These are phyloP conservation scores for Andrena camellia DNA, from an alignment of 2,888 invertebrate genomes.

Conservation along the genomic window DNA sequence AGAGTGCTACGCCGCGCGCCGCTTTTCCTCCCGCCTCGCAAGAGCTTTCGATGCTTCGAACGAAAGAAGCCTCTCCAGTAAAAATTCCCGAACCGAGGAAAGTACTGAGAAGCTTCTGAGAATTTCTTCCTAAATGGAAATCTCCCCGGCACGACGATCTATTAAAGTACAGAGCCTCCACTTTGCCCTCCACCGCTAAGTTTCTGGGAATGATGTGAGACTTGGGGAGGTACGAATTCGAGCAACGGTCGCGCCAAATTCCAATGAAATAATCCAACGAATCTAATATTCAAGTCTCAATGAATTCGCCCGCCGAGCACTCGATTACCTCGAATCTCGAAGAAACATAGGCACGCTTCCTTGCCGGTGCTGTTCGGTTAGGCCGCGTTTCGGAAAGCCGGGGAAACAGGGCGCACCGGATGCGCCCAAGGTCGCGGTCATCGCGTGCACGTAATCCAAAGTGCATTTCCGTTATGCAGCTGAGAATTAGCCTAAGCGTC, in stretches of 20 bases:
- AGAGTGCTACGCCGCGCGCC: neutral
- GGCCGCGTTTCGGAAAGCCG: neutral
- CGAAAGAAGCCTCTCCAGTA: neutral
- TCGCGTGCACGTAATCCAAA: conserved; percentile 49
- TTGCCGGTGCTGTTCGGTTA: neutral
- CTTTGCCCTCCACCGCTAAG: too few species aligned
- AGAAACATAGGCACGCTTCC: neutral
- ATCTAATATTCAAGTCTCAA: too few species aligned
- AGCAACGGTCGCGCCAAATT: too few species aligned
- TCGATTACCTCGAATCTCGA: too few species aligned
- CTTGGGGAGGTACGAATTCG: too few species aligned
- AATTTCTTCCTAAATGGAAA: too few species aligned
- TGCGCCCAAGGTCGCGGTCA: conserved; percentile 70
- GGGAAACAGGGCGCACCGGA: conserved; percentile 64
- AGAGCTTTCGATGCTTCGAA: neutral
- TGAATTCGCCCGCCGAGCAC: too few species aligned
- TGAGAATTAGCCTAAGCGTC: conserved; percentile 65
- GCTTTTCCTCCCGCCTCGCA: neutral
- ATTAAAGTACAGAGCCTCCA: too few species aligned
- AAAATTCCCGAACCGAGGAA: neutral
- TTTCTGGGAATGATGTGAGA: too few species aligned
- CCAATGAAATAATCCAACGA: neutral
- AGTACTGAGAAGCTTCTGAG: neutral
- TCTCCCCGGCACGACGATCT: too few species aligned
- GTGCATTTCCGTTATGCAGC: conserved; percentile 64